Evolutionary conservation across 1,140 invertebrate species (phyloP).

Genomic region (Bombus confusus): DNA sequence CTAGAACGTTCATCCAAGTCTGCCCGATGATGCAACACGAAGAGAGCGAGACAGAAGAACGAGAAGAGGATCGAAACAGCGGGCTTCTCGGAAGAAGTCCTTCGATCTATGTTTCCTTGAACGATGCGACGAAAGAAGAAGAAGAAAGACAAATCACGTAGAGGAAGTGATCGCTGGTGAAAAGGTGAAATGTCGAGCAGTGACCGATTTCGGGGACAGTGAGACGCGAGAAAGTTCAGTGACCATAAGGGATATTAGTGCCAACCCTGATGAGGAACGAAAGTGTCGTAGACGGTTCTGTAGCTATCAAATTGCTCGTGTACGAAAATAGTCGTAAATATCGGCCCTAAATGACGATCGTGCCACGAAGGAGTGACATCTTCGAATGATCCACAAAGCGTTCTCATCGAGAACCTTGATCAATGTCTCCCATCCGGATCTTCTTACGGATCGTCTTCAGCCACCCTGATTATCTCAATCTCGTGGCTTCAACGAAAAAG

Average conservation of each 20-base stretch:
- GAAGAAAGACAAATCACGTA: neutral
- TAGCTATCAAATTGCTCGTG: conserved; percentile 70
- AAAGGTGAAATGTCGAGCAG: conserved; percentile 38
- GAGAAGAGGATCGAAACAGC: neutral
- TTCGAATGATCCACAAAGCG: conserved; percentile 30
- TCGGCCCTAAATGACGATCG: conserved; percentile 61
- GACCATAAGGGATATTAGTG: conserved; percentile 79
- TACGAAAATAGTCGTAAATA: conserved; percentile 75
- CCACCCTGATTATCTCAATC: neutral
- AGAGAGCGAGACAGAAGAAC: neutral
- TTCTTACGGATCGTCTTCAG: neutral
- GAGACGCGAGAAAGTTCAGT: conserved; percentile 78
- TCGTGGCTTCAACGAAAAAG: neutral
- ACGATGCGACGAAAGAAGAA: neutral
- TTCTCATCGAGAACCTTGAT: neutral
- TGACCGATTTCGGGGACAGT: conserved; percentile 57
- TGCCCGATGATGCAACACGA: neutral
- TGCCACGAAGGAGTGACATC: conserved; percentile 57
- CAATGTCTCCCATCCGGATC: neutral
- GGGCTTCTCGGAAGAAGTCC: neutral
- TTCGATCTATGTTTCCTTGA: neutral
- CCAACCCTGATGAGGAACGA: conserved; percentile 70
- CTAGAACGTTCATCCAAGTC: neutral
- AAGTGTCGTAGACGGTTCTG: conserved; percentile 70
- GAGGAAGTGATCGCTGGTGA: conserved; percentile 15